Conservation (phyloP, 2,797 vertebrate genomes). For the Cuculus canorus region DNA sequence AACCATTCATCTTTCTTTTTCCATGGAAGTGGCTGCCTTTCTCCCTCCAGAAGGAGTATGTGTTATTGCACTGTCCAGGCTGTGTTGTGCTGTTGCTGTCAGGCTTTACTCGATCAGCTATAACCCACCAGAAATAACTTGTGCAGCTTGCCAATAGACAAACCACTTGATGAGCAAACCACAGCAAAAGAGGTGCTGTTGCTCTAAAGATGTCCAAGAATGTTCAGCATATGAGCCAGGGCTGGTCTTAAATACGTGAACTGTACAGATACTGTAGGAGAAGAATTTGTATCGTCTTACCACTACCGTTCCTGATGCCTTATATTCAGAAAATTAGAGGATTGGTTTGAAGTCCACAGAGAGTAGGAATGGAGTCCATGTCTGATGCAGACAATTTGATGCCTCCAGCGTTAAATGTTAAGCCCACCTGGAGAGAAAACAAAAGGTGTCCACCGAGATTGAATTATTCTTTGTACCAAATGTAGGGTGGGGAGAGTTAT, state of each 20-base stretch:
- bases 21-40: not conserved
- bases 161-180: not conserved
- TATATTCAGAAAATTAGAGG: conserved; percentile 57
- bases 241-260: conserved; percentile 65
- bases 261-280: conserved; percentile 35
- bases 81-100: not conserved
- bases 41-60: not conserved
- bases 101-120: not conserved
- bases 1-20: not conserved
- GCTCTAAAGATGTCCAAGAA: not conserved
- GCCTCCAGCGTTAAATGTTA: not conserved
- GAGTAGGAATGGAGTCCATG: conserved; percentile 75
- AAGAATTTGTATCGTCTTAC: conserved; percentile 77
- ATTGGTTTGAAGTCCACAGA: conserved; percentile 45
- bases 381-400: not conserved
- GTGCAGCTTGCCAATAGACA: not conserved
- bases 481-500: conserved; percentile 44
- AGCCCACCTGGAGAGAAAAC: conserved; percentile 24
- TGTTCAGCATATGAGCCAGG: conserved; percentile 75
- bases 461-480: conserved; percentile 70
- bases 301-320: conserved; percentile 86
- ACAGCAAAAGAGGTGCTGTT: not conserved
- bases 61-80: not conserved
- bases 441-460: conserved; percentile 46
- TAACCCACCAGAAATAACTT: not conserved